Conservation (phyloP, 2,888 invertebrate genomes). For the Deladenus siricidicola region DNA sequence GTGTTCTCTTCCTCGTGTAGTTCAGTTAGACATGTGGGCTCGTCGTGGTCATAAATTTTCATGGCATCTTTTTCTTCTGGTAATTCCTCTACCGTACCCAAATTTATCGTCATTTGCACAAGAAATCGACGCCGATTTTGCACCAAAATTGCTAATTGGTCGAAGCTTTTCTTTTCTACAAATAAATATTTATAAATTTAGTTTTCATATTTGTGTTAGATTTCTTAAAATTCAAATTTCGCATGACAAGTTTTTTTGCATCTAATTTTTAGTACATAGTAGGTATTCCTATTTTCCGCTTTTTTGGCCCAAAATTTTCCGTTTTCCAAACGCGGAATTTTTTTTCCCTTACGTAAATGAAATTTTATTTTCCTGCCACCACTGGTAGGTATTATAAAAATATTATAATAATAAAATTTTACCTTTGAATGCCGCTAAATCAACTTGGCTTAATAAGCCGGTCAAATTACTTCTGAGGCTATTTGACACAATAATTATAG, state of each 20-base stretch:
- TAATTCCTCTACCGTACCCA: conserved; percentile 19
- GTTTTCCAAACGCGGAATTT: too few species aligned
- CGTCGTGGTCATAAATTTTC: not conserved
- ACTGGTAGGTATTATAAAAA: too few species aligned
- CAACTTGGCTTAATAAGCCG: conserved; percentile 21
- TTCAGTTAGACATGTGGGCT: not conserved
- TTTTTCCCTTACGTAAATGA: too few species aligned
- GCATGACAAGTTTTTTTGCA: not conserved
- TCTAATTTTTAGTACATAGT: too few species aligned
- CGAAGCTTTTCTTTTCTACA: conserved; percentile 28
- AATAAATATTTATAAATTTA: not conserved
- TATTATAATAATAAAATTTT: not conserved
- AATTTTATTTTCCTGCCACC: too few species aligned
- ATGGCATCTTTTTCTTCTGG: not conserved
- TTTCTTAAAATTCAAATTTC: not conserved
- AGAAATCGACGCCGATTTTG: conserved; percentile 36
- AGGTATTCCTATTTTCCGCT: too few species aligned
- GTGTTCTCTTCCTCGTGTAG: not conserved
- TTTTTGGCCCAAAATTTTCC: too few species aligned
- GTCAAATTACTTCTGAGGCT: conserved; percentile 41
- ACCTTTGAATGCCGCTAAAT: conserved; percentile 12
- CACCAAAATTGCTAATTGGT: conserved; percentile 35
- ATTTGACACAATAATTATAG: conserved; percentile 43
- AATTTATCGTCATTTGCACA: conserved; percentile 42
- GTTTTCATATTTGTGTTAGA: not conserved